phyloP scores from a whole-genome alignment of 2,797 vertebrate species.

The Cynopterus sphinx region DNA sequence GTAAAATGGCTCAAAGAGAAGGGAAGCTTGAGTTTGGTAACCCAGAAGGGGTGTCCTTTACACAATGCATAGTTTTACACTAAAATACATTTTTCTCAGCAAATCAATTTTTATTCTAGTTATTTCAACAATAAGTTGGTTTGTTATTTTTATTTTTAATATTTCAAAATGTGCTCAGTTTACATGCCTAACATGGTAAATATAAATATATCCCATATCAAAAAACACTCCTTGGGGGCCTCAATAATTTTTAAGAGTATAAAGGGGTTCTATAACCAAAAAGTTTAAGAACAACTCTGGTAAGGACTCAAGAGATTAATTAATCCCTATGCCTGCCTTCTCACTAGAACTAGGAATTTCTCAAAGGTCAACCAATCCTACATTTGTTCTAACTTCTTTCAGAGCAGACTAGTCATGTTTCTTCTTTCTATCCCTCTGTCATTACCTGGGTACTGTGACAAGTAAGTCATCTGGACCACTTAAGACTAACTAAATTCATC shows the following conservation, averaged over 20 bases:
- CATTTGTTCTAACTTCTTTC: neutral
- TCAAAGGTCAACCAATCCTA: neutral
- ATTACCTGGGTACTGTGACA: neutral
- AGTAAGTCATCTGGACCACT: neutral
- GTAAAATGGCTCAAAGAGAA: neutral
- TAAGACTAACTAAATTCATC: neutral
- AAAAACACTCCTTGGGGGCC: neutral
- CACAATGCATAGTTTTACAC: neutral
- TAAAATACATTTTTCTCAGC: neutral
- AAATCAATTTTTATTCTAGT: slow-evolving; percentile 9
- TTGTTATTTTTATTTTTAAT: neutral
- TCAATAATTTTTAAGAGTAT: neutral
- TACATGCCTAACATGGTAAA: neutral
- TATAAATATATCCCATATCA: neutral
- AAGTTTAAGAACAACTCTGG: neutral
- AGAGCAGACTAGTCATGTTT: neutral
- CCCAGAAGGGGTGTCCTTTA: neutral
- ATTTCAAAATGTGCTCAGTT: neutral
- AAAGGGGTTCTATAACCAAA: neutral
- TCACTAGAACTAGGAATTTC: neutral
- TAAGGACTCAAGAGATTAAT: neutral
- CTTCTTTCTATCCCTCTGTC: neutral
- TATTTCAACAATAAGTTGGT: neutral
- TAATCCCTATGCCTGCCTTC: neutral
- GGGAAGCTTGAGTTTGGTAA: neutral